Evolutionary conservation across 2,888 invertebrate species (phyloP), one percentile per base, ranked within the genome.

Genomic region (Oscheius myriophilus): DNA sequence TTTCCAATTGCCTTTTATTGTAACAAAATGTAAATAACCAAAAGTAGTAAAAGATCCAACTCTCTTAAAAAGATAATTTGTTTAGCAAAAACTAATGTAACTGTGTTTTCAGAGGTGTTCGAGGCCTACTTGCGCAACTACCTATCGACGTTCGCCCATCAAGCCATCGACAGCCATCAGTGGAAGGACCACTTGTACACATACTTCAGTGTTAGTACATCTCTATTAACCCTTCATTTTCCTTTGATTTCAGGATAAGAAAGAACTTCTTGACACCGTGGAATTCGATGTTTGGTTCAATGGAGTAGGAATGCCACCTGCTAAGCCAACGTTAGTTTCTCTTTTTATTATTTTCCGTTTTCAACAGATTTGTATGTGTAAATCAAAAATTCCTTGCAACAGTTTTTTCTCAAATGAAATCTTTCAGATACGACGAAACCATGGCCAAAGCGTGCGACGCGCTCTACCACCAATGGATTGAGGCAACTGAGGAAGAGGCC

Each of bases 221-320:
- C n/a, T 43, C n/a, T n/a, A 14, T 26, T 12, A 12, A 26, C 11
- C 21, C 18, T 26, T 33, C 12, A 16, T 23, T 16, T 93, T 68
- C 84, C 51, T 25, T 1, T 41, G n/a, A 33, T 73, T 88, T 87
- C 89, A 89, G 57, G 89, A 90, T 33, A 79, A 70, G 84, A 89
- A 61, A 85, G 88, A 51, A 25, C 77, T 87, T 21, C 87, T 93
- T 25, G 88, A 90, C 33, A 83, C 87, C 0, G 90, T 96, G 2
- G 92, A 95, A 86, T 96, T 95, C 94, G 89, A 93, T 51, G 86
- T 90, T 0, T 96, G 95, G 95, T 88, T 96, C 2, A 89, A 91
- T 84, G 89, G 89, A 42, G 91, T 92, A 55, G 96, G 96, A 64
- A 93, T 96, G 93, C 96, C 96, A 0, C 92, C 92, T 0, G 89